phyloP scores from a whole-genome alignment of 2,797 vertebrate genomes.

The Karalla daura region DNA sequence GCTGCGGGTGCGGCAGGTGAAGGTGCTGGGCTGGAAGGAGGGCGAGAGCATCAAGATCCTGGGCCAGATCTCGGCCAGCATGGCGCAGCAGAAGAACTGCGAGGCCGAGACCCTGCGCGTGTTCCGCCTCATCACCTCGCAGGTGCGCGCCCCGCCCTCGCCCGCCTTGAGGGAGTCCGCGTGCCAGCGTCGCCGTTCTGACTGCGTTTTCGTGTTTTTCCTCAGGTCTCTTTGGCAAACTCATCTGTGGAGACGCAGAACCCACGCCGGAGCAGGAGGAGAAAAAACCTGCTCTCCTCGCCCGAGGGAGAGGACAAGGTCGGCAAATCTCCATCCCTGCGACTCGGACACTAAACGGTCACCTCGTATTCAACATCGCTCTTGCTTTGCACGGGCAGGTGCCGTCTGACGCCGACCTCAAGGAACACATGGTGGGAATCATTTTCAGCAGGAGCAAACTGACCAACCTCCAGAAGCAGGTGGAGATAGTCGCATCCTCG shows the following conservation, averaged over 20 bases:
- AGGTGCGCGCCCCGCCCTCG: constrained; percentile 80
- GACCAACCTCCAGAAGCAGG: constrained; percentile 99
- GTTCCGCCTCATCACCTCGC: constrained; percentile 98
- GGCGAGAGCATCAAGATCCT: constrained; percentile 97
- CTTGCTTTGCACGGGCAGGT: constrained; percentile 80
- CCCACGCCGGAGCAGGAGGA: constrained; percentile 99
- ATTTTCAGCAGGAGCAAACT: constrained; percentile 99
- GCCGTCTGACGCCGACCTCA: constrained; percentile 97
- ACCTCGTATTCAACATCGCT: not conserved
- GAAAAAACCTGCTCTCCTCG: constrained; percentile 95
- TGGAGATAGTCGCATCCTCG: constrained; percentile 58
- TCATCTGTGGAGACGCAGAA: constrained; percentile 98
- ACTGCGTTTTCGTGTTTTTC: too few relatives aligned
- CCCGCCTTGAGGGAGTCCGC: too few relatives aligned
- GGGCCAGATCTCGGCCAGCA: constrained; percentile 95
- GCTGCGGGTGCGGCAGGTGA: constrained; percentile 96
- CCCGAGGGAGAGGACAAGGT: constrained; percentile 99
- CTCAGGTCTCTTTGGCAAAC: constrained; percentile 97
- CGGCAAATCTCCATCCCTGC: not conserved
- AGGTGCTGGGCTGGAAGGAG: constrained; percentile 98
- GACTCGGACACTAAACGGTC: not conserved
- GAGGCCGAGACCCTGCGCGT: constrained; percentile 96
- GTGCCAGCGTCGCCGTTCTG: too few relatives aligned
- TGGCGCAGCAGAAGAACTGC: constrained; percentile 98
- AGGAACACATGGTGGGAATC: constrained; percentile 99